Percentiles rank a stretch among this genome's conserved stretches.
Conservation (phyloP, 53 echinoderm and acorn worm species). For the Holothuria scabra region DNA sequence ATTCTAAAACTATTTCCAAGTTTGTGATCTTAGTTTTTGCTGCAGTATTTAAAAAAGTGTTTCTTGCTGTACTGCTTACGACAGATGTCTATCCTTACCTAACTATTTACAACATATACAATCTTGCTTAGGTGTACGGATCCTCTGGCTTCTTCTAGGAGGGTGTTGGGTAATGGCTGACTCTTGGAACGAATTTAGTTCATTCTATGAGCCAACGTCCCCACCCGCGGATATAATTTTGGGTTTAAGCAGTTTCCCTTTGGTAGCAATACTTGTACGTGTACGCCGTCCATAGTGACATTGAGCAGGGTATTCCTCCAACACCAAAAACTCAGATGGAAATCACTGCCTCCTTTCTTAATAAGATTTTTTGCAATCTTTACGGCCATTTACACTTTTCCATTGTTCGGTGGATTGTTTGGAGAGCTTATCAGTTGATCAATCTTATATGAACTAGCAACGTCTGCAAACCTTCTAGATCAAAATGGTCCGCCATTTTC, state of each 20-base stretch:
- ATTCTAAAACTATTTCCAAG: neutral
- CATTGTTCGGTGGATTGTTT: slow-evolving; percentile 39
- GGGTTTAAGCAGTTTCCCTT: slow-evolving; percentile 56
- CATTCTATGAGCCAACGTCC: neutral
- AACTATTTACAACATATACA: slow-evolving; percentile 19
- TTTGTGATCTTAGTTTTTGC: neutral
- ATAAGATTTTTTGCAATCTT: slow-evolving; percentile 51
- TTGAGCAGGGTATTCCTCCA: slow-evolving; percentile 61
- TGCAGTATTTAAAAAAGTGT: neutral
- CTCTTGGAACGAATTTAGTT: neutral
- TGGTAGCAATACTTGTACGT: slow-evolving; percentile 22
- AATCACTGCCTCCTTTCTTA: slow-evolving; percentile 51
- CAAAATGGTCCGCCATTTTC: slow-evolving; percentile 64
- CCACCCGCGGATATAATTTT: slow-evolving; percentile 27
- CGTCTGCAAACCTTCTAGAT: slow-evolving; percentile 40
- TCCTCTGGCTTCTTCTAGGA: slow-evolving; percentile 19
- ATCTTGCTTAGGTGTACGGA: slow-evolving; percentile 1
- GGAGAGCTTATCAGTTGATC: slow-evolving; percentile 50
- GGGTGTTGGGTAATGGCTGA: slow-evolving; percentile 1
- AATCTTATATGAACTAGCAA: slow-evolving; percentile 35
- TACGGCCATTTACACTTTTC: slow-evolving; percentile 47
- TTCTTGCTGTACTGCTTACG: neutral
- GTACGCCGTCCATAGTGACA: slow-evolving; percentile 1
- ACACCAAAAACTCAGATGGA: slow-evolving; percentile 42
- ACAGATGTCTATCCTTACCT: neutral